These are phyloP conservation scores for Ondatra zibethicus DNA, from an alignment of 2,113 vertebrate genomes.

Conservation along the genomic window DNA sequence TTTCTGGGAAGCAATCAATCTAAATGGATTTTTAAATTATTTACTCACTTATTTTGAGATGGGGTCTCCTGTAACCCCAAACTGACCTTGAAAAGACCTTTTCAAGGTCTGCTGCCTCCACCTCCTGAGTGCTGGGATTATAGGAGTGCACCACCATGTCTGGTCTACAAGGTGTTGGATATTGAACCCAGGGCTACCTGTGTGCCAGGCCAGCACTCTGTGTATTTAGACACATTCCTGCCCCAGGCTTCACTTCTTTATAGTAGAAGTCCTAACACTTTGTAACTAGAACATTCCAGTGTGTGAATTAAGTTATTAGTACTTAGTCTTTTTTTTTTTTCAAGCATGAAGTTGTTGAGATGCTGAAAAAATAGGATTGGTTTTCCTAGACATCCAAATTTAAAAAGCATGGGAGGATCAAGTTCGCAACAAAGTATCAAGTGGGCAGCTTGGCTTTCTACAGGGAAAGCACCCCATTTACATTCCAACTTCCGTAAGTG, in stretches of 20 bases:
- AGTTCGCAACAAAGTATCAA: background rate
- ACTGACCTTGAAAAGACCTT: background rate
- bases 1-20: background rate
- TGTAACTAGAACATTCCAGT: background rate
- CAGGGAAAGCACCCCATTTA: fast-evolving
- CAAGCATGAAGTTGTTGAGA: background rate
- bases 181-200: background rate
- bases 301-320: slow-evolving; percentile 17
- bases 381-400: background rate
- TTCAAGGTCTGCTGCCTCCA: background rate
- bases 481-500: fast-evolving
- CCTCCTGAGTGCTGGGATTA: background rate
- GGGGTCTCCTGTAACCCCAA: background rate
- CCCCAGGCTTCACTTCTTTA: background rate
- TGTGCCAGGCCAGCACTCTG: no score
- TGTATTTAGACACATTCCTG: background rate
- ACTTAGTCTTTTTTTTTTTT: slow-evolving; percentile 5
- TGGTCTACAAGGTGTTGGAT: background rate
- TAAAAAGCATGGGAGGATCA: background rate
- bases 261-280: background rate
- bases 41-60: background rate
- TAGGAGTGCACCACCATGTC: background rate
- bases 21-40: background rate
- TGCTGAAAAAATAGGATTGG: background rate
- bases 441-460: background rate